phyloP scores from a whole-genome alignment of 2,113 vertebrate species.

The Albula glossodonta region DNA sequence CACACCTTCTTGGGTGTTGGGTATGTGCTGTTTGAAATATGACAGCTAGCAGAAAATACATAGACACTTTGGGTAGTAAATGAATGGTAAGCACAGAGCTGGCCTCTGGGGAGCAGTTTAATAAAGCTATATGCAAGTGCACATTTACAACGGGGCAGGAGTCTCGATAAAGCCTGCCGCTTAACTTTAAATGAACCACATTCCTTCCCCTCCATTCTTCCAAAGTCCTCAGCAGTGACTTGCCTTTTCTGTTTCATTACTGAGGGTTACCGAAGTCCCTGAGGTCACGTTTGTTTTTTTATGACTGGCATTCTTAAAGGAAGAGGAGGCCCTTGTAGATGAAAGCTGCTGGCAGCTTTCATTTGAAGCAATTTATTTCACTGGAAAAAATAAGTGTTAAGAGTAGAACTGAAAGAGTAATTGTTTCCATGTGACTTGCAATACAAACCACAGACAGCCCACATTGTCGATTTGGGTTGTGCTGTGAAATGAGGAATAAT shows the following conservation, averaged over 20 bases:
- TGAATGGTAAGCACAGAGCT: neutral
- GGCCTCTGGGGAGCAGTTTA: neutral
- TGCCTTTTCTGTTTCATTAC: slow-evolving; percentile 14
- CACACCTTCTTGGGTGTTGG: neutral
- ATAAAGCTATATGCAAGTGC: neutral
- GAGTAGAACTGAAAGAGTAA: slow-evolving; percentile 33
- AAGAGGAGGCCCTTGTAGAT: slow-evolving; percentile 28
- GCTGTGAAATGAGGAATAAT: neutral
- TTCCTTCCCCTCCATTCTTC: slow-evolving; percentile 6
- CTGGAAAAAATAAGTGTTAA: slow-evolving; percentile 47
- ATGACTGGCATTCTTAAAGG: slow-evolving; percentile 36
- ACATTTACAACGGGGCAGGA: neutral
- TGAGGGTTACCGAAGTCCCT: slow-evolving; percentile 13
- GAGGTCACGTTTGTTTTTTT: slow-evolving; percentile 37
- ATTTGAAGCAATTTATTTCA: slow-evolving; percentile 50
- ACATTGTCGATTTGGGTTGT: neutral
- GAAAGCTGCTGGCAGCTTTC: slow-evolving; percentile 53
- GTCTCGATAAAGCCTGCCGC: neutral
- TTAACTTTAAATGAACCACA: slow-evolving; percentile 12
- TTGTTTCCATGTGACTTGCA: slow-evolving; percentile 21
- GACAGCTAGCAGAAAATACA: neutral
- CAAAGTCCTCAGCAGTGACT: slow-evolving; percentile 13
- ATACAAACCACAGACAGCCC: neutral
- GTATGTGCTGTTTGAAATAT: neutral
- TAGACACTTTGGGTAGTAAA: neutral